Base-by-base conservation (phyloP, 2,113 vertebrate genomes). In the Gadus macrocephalus region DNA sequence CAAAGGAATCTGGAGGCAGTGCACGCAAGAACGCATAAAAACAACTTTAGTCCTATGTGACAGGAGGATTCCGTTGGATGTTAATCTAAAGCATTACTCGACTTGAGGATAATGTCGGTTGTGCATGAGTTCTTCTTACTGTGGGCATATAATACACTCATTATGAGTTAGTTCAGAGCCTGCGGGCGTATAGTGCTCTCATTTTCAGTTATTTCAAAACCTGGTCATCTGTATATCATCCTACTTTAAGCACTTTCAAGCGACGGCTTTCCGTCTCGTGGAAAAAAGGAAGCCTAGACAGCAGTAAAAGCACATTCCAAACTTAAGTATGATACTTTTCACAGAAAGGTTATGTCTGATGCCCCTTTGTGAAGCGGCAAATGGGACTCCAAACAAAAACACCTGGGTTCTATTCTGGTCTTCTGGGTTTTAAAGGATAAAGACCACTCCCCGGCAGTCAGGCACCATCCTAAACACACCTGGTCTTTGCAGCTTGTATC, bases 391-490 rank as follows among this genome's bases (percentile, higher is more conserved):
- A 81, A 72, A 67, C 64, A 68, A 64, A 64, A 64, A 64, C 70
- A 76, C 65, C 66, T 79, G 75, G 76, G 71, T 66, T 72, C 53
- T 64, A 27, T 1, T 8, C 59, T 31, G 5, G 42, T 42, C 64
- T 64, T 38, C 65, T 27, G 15, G 15, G 63, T 63, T 55, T 28
- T 3, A 38, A 68, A 67, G 25, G 56, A 20, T 28, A 19, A n/a
- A 28, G n/a, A 22, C 5, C 20, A 17, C 15, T 66, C 55, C 15
- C 59, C 53, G 56, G 53, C 8, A 19, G 3, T 35, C 55, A 59
- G 25, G 42, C 69, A 58, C 65, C 66, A 67, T 81, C 79, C 70
- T 78, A 74, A 81, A 82, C 75, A 83, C 53, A 31, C 60, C 42
- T 49, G 42, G 42, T 49, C 42, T 60, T 59, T 7, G 19, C 58